Conservation (phyloP, 2,888 invertebrate genomes). For the Branchellion lobata region DNA sequence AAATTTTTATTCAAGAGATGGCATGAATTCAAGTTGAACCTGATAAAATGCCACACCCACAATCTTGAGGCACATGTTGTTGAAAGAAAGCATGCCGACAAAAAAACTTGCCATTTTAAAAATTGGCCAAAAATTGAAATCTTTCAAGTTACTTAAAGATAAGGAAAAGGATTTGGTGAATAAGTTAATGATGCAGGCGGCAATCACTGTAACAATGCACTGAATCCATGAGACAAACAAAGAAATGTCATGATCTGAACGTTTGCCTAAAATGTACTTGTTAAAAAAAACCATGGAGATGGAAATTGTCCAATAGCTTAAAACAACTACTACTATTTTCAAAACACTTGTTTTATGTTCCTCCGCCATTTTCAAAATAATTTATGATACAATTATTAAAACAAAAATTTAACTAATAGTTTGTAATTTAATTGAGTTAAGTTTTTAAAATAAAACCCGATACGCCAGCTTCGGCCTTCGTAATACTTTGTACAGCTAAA, state of each 20-base stretch:
- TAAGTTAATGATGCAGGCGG: slow-evolving; percentile 49
- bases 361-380: no score
- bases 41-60: slow-evolving; percentile 62
- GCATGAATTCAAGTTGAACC: slow-evolving; percentile 17
- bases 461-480: no score
- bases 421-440: no score
- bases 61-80: slow-evolving; percentile 61
- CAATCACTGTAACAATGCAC: slow-evolving; percentile 56
- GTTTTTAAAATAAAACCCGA: no score
- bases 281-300: slow-evolving; percentile 92
- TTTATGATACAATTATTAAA: no score
- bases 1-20: background rate
- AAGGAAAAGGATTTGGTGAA: background rate
- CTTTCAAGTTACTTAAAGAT: background rate
- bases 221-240: slow-evolving; percentile 62
- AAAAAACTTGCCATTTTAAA: slow-evolving; percentile 56
- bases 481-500: no score
- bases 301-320: slow-evolving; percentile 74
- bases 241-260: slow-evolving; percentile 59
- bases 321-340: slow-evolving; percentile 51
- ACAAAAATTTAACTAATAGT: no score
- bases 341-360: no score
- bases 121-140: slow-evolving; percentile 49
- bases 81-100: slow-evolving; percentile 58
- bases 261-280: slow-evolving; percentile 73